These are phyloP conservation scores for Anticlea derivata DNA, from an alignment of 2,888 invertebrate genomes.

Conservation along the genomic window DNA sequence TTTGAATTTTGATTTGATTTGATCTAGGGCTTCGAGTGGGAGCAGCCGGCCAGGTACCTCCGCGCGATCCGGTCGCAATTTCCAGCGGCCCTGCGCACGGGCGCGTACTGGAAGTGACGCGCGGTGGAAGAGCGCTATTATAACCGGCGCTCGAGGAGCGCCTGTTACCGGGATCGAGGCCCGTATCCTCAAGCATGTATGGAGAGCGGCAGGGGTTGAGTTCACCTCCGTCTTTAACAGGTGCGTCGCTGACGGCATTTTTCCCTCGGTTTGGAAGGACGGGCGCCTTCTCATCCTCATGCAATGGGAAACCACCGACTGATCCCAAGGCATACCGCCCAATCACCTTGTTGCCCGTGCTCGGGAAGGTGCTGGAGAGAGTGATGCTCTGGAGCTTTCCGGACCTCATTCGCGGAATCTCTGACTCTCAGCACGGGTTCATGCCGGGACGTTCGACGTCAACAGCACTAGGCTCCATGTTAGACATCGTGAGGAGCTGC, in stretches of 20 bases:
- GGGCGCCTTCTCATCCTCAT: not conserved
- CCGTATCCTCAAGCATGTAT: no score
- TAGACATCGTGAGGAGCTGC: not conserved
- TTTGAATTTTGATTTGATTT: no score
- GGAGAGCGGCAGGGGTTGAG: not conserved
- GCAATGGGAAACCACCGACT: not conserved
- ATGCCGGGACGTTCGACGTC: slow-evolving; percentile 38
- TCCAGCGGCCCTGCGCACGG: no score
- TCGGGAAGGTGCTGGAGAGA: not conserved
- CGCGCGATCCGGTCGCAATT: no score
- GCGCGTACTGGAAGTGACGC: no score
- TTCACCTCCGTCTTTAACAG: not conserved
- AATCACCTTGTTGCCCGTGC: not conserved
- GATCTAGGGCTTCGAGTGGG: no score
- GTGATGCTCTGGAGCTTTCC: no score
- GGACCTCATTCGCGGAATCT: no score
- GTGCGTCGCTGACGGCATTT: not conserved
- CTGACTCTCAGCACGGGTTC: slow-evolving; percentile 46
- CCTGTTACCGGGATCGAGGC: not conserved
- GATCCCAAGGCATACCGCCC: slow-evolving; percentile 1
- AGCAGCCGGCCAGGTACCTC: no score
- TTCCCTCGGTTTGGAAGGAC: no score
- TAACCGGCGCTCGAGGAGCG: no score
- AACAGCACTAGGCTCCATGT: slow-evolving; percentile 29
- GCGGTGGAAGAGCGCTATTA: no score